Percentiles rank a stretch among this genome's conserved stretches.
Evolutionary conservation across 2,797 vertebrate species (phyloP).

Genomic region (Meda fulgida): DNA sequence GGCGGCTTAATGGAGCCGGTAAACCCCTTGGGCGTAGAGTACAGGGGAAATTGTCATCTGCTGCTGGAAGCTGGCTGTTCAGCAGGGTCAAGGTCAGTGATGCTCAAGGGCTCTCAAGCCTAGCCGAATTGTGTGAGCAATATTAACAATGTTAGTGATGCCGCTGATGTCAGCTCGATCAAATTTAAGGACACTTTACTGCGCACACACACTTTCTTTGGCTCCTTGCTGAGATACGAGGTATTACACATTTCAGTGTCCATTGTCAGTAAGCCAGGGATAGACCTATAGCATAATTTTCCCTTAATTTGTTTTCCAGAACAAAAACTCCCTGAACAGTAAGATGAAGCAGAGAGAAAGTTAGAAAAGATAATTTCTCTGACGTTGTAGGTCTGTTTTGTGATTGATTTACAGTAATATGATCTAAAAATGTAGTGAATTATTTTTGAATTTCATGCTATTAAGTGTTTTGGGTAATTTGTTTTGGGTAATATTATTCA

Average conservation of each 20-base stretch:
- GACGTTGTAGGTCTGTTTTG: neutral
- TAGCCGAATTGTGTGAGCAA: slow-evolving; percentile 6
- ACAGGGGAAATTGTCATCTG: slow-evolving; percentile 39
- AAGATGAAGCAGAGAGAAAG: slow-evolving; percentile 31
- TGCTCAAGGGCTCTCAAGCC: slow-evolving; percentile 35
- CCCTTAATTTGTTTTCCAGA: slow-evolving; percentile 55
- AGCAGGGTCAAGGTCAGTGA: slow-evolving; percentile 41
- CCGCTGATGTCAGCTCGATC: slow-evolving; percentile 24
- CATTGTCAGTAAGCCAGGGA: slow-evolving; percentile 43
- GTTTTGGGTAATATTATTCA: neutral
- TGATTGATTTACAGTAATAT: neutral
- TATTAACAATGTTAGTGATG: slow-evolving; percentile 43
- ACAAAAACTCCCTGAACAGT: slow-evolving; percentile 22
- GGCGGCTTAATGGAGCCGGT: slow-evolving; percentile 62
- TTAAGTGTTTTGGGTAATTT: slow-evolving; percentile 1
- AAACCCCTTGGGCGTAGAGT: slow-evolving; percentile 37
- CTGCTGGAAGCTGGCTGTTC: slow-evolving; percentile 11
- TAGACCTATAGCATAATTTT: slow-evolving; percentile 51
- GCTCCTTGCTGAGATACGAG: slow-evolving; percentile 38
- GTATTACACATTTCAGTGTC: slow-evolving; percentile 50
- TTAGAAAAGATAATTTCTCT: neutral
- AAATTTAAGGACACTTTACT: slow-evolving; percentile 47
- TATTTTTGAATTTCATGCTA: neutral
- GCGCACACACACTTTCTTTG: slow-evolving; percentile 29
- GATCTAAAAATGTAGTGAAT: neutral